Evolutionary conservation across 2,888 invertebrate genomes (phyloP), one percentile per base, ranked within the genome.

Genomic region (Drosophila antonietae): DNA sequence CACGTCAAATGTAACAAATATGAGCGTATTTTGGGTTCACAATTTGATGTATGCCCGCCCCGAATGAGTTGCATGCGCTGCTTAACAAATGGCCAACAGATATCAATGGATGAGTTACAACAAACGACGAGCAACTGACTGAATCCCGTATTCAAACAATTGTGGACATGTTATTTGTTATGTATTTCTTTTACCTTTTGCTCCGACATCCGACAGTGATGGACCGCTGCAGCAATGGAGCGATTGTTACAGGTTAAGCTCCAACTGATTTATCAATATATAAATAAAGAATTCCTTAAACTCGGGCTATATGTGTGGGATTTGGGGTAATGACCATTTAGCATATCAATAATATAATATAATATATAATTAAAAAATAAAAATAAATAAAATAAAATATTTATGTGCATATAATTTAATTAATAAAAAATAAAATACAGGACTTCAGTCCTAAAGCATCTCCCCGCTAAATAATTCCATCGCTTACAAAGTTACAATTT

Each of bases 71-170:
- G 52, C 52, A 62, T 60, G 39, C 41, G 58, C 37, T 61, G 63
- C 69, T 65, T 80, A 80, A 83, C 73, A 79, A 75, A 79, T 82
- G 68, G 57, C 76, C 76, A 82, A 62, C 57, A 79, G 68, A 74
- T 83, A 83, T 66, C 83, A 81, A 83, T 75, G 72, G 67, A 73
- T 83, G 75, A 68, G 61, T 53, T 61, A 57, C 51, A 31, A n/a
- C 18, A 7, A 14, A 6, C 39, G 39, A 12, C 39, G 14, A 15
- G 12, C 39, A n/a, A 41, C 39, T 44, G 49, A 31, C 23, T 5
- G 28, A 6, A 28, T 28, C 28, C 14, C 18, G 14, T n/a, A 15
- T 39, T 39, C 37, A n/a, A 62, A 49, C 37, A 28, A 47, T 31
- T 61, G 67, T 37, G 23, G n/a, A 5, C 15, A n/a, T n/a, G 59